These are phyloP conservation scores for Coturnix japonica DNA, from an alignment of 2,113 vertebrate species.

Conservation along the genomic window DNA sequence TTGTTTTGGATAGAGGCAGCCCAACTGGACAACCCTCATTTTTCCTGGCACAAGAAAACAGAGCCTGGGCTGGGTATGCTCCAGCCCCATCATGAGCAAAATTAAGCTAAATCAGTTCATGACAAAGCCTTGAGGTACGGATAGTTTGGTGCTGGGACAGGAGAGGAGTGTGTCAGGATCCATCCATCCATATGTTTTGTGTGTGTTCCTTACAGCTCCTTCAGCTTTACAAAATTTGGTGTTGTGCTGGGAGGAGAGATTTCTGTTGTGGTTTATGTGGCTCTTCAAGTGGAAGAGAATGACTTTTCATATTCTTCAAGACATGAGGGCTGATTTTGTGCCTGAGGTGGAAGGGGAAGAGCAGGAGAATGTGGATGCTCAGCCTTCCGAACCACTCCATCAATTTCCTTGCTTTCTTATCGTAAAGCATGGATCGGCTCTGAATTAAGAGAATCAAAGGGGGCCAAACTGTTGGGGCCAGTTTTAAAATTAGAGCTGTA, in stretches of 20 bases:
- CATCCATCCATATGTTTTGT: neutral
- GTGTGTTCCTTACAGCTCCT: neutral
- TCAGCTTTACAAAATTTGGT: neutral
- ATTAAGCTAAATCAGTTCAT: neutral
- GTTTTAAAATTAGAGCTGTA: slow-evolving; percentile 61
- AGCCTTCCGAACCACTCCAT: neutral
- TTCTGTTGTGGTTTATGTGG: neutral
- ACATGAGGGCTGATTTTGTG: neutral
- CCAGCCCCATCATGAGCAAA: neutral
- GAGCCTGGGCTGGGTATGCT: neutral
- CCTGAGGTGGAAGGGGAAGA: neutral
- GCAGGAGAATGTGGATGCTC: neutral
- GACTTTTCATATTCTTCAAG: neutral
- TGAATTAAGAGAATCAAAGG: neutral
- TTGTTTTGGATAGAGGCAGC: neutral
- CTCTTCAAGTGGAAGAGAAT: neutral
- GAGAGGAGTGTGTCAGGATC: neutral
- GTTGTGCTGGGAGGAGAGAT: neutral
- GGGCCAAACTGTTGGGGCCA: neutral
- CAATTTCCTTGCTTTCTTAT: neutral
- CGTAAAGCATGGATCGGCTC: accelerated
- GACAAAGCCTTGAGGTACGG: neutral
- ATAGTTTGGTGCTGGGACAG: neutral
- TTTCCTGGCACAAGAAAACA: neutral
- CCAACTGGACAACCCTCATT: neutral